phyloP scores from a whole-genome alignment of 2,113 vertebrate species.

The Chaetops frenatus region DNA sequence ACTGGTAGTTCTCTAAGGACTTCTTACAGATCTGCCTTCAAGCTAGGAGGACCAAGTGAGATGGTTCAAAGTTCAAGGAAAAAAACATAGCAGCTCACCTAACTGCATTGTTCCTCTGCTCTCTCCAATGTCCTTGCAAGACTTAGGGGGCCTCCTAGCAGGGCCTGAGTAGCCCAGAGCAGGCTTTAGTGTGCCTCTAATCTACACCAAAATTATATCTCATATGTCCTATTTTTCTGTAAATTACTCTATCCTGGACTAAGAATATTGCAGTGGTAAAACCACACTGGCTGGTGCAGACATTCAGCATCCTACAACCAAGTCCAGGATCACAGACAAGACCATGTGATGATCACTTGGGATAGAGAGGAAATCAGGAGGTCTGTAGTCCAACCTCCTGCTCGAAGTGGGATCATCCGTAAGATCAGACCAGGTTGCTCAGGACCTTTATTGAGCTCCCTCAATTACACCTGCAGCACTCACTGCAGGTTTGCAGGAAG shows the following conservation, averaged over 20 bases:
- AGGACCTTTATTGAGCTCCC: background rate
- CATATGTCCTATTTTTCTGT: background rate
- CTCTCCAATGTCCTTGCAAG: background rate
- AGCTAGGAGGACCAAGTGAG: background rate
- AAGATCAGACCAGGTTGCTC: background rate
- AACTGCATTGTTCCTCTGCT: background rate
- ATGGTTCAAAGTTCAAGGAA: background rate
- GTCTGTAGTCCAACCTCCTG: background rate
- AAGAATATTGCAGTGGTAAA: background rate
- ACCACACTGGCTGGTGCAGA: background rate
- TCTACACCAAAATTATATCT: background rate
- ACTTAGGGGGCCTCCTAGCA: background rate
- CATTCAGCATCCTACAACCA: background rate
- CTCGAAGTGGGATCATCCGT: background rate
- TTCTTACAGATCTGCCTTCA: background rate
- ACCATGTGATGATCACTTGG: background rate
- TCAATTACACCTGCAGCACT: fast-evolving
- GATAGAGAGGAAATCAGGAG: background rate
- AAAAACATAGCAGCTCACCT: background rate
- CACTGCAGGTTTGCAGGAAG: background rate
- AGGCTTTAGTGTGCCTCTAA: background rate
- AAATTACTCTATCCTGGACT: background rate
- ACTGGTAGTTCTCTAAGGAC: background rate
- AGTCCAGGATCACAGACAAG: background rate
- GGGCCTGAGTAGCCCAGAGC: background rate